Base-by-base conservation (phyloP, 1,140 invertebrate genomes). In the Pristionchus pacificus region DNA sequence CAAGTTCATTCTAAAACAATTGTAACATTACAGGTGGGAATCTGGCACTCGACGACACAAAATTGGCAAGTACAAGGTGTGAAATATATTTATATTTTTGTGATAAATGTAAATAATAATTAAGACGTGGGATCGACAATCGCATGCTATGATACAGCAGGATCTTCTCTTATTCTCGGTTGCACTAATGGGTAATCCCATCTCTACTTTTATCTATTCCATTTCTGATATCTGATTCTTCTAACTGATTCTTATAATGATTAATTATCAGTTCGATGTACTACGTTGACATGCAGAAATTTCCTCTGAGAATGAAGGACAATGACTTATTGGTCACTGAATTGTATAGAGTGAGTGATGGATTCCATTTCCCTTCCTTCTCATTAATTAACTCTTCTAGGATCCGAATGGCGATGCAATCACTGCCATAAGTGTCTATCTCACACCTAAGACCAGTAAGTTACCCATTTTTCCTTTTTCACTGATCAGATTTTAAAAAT, bases 241-340 rank as follows among this genome's bases (percentile, higher is more conserved):
- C n/a, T 6, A 49, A 49, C 6, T 19, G 19, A 6, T 49, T 49
- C 38, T 49, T 19, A 49, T 19, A 49, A 49, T 49, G 19, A 10
- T 10, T 19, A 6, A 49, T 19, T 19, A 10, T 49, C 38, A 49
- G 38, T 10, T 93, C 92, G 58, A 96, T 97, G 78, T 96, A 96
- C 86, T 96, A 97, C 86, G 96, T 97, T 80, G 95, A 98, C 86
- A 98, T 98, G 95, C 94, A 98, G 85, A 98, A 98, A 84, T 98
- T 98, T 86, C 95, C 95, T 1, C 85, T 98, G 10, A 87, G 71
- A 64, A 97, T 98, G 94, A 98, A 98, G 85, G 95, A 98, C 83
- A 98, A 97, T 85, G 95, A 98, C 88, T 87, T 98, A 2, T 85
- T 98, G 25, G 93, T 98, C 0, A 98, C 95, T 25, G 93, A 98